Evolutionary conservation across 2,888 invertebrate genomes (phyloP).

Genomic region (Aphelenchoides bicaudatus): DNA sequence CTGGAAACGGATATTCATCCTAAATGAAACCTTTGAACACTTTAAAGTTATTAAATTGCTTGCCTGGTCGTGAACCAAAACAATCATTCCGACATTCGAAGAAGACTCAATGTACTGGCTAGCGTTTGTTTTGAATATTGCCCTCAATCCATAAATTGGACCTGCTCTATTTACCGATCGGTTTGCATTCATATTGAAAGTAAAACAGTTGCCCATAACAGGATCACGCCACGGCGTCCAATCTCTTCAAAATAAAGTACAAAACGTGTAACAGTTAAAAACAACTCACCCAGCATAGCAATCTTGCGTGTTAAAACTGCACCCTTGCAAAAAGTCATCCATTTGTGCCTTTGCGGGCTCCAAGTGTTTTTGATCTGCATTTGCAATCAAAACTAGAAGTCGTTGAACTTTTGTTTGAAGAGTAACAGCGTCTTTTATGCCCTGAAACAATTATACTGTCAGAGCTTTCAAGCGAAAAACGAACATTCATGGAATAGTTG

Average conservation of each 20-base stretch:
- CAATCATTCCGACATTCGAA: conserved; percentile 56
- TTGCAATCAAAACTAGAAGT: conserved; percentile 23
- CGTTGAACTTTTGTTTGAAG: conserved; percentile 26
- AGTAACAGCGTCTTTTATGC: conserved; percentile 26
- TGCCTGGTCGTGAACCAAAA: conserved; percentile 57
- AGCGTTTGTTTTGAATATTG: conserved; percentile 59
- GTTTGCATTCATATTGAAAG: conserved; percentile 26
- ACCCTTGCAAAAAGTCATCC: conserved; percentile 26
- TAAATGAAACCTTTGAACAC: no score
- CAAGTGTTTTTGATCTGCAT: conserved; percentile 3
- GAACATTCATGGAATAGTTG: conserved; percentile 13
- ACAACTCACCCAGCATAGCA: conserved; percentile 21
- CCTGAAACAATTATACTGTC: conserved; percentile 12
- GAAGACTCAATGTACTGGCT: conserved; percentile 55
- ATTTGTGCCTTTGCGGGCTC: not conserved
- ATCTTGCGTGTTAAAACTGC: conserved; percentile 33
- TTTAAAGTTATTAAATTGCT: no score
- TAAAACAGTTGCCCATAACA: conserved; percentile 31
- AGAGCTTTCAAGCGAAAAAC: not conserved
- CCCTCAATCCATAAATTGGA: conserved; percentile 39
- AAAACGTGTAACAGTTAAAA: no score
- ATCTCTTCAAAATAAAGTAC: conserved; percentile 26
- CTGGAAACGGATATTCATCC: conserved; percentile 60
- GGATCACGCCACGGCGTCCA: conserved; percentile 28
- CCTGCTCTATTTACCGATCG: conserved; percentile 26